A percentile compares a stretch with the other conserved stretches of the same genome.
Conservation (phyloP, 2,797 vertebrate species). For the Fundulus diaphanus region DNA sequence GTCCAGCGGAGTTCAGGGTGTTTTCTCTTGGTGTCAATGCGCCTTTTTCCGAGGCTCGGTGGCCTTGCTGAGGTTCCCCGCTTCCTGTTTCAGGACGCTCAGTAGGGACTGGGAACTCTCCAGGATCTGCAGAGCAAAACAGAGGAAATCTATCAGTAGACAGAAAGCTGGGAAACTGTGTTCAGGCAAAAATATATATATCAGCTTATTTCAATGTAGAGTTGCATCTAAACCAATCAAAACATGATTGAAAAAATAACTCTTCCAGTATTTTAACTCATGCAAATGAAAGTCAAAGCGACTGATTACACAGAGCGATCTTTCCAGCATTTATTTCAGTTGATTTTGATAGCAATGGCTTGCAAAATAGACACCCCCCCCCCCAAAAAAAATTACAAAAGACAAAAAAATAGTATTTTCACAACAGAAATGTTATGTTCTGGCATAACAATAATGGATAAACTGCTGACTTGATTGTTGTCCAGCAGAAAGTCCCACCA, state of each 20-base stretch:
- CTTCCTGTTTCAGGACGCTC: conserved; percentile 88
- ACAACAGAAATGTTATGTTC: neutral
- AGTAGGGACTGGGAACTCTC: conserved; percentile 94
- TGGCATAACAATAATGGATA: neutral
- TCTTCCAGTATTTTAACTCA: no score
- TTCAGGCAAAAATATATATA: neutral
- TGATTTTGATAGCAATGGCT: neutral
- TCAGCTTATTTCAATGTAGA: neutral
- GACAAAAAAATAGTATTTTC: no score
- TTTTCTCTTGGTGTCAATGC: conserved; percentile 15
- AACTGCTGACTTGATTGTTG: neutral
- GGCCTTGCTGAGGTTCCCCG: conserved; percentile 85
- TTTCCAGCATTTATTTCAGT: neutral
- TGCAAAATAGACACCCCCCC: no score
- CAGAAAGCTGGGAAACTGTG: neutral
- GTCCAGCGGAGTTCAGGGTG: conserved; percentile 4
- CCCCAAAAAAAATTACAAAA: no score
- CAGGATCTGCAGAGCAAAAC: conserved; percentile 82
- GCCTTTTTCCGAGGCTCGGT: conserved; percentile 72
- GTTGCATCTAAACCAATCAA: neutral
- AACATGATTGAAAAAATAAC: no score
- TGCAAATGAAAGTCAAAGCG: no score
- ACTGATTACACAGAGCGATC: neutral
- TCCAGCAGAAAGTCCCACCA: neutral
- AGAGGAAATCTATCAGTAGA: neutral